Percentiles rank a stretch among this genome's conserved stretches.
Conservation (phyloP, 1,140 invertebrate species). For the Drosophila seguyi region DNA sequence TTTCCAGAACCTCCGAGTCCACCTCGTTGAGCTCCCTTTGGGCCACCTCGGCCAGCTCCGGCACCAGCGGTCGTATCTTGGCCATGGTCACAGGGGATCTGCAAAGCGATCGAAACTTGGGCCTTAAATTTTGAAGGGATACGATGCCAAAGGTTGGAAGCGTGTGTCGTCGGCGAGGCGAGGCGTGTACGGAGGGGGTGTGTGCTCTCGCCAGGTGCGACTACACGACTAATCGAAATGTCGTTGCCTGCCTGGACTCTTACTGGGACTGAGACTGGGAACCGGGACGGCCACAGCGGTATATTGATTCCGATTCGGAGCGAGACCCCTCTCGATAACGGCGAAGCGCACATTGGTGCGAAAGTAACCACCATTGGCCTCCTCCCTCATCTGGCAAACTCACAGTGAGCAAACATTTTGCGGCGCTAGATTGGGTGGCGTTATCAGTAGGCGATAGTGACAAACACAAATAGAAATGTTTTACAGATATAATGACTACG, state of each 20-base stretch:
- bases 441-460: constrained; percentile 24
- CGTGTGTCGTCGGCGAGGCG: background rate
- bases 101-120: constrained; percentile 22
- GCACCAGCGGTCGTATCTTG: constrained; percentile 85
- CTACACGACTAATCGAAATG: constrained; percentile 54
- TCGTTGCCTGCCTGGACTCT: constrained; percentile 45
- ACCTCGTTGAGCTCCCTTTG: constrained; percentile 87
- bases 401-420: constrained; percentile 31
- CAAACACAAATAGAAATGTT: constrained; percentile 26
- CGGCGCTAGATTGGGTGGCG: background rate
- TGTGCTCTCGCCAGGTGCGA: constrained; percentile 44
- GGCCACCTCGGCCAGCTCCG: constrained; percentile 86
- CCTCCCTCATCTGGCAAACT: constrained; percentile 10
- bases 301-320: constrained; percentile 1
- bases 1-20: constrained; percentile 84
- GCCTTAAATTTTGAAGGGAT: constrained; percentile 29
- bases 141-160: constrained; percentile 2
- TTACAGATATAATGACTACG: constrained; percentile 23
- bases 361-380: background rate
- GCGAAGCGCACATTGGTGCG: constrained; percentile 18
- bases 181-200: constrained; percentile 13
- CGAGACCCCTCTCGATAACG: constrained; percentile 2
- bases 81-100: constrained; percentile 64
- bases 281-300: background rate
- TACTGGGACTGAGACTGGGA: constrained; percentile 6